phyloP scores from a whole-genome alignment of 2,113 vertebrate genomes.

The Anser cygnoides region DNA sequence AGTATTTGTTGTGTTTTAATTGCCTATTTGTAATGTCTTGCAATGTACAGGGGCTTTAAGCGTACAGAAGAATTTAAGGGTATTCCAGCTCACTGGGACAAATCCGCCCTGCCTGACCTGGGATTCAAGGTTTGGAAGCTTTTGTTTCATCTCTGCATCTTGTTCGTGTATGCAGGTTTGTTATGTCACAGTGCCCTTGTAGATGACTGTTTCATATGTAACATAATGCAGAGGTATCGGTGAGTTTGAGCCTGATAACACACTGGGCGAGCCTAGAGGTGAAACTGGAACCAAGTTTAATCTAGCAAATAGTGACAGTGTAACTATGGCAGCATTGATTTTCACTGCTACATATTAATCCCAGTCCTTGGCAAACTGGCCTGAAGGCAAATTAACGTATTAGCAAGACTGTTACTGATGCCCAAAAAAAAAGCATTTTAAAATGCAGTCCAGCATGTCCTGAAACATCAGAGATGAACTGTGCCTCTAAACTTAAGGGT shows the following conservation, averaged over 20 bases:
- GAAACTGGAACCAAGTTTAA: background rate
- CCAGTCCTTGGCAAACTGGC: background rate
- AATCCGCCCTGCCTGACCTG: constrained; percentile 75
- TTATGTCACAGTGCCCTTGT: background rate
- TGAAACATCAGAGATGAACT: background rate
- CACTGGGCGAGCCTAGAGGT: background rate
- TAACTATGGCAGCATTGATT: background rate
- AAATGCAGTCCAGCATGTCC: background rate
- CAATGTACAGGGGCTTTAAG: constrained; percentile 51
- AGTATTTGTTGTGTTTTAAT: background rate
- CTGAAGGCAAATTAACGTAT: background rate
- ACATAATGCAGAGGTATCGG: background rate
- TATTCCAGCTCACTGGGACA: constrained; percentile 88
- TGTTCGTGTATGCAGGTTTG: background rate
- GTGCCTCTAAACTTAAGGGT: background rate
- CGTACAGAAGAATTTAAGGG: constrained; percentile 12
- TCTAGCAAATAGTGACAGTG: background rate
- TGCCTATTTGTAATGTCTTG: background rate
- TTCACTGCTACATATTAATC: background rate
- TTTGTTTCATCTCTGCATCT: background rate
- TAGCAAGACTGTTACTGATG: background rate
- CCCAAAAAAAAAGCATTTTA: background rate
- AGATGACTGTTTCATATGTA: background rate
- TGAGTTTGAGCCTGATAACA: background rate
- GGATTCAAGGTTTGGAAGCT: constrained; percentile 82